Percentiles rank a stretch among this genome's conserved stretches.
Evolutionary conservation across 2,797 vertebrate species (phyloP).

Genomic region (Poeciliopsis gracilis): DNA sequence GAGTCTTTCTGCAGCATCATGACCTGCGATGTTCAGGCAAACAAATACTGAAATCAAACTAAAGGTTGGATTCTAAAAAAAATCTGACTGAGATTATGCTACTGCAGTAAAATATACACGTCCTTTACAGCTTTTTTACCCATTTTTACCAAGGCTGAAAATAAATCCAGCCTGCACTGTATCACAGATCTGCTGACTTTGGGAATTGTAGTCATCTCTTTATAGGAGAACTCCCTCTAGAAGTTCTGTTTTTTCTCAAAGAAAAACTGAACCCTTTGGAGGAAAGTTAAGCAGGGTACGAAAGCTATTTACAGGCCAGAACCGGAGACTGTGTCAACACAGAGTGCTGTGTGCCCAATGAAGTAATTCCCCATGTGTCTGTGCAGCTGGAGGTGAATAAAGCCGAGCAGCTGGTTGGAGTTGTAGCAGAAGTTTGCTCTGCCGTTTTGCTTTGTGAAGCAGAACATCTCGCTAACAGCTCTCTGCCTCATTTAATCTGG

Average conservation of each 20-base stretch:
- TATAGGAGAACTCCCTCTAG: slow-evolving; percentile 7
- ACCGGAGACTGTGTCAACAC: slow-evolving; percentile 60
- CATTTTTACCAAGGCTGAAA: not conserved
- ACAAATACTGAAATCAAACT: not conserved
- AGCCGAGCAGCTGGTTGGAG: slow-evolving; percentile 67
- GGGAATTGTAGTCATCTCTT: slow-evolving; percentile 16
- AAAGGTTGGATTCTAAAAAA: not conserved
- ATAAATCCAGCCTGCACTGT: not conserved
- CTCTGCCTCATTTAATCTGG: slow-evolving; percentile 54
- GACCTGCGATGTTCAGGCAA: not conserved
- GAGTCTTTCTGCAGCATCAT: not conserved
- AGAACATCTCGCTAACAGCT: slow-evolving; percentile 29
- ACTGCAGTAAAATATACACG: not conserved
- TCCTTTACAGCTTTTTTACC: not conserved
- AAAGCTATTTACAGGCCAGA: slow-evolving; percentile 51
- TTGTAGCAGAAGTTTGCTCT: slow-evolving; percentile 56
- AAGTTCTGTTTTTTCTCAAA: slow-evolving; percentile 28
- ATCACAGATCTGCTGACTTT: slow-evolving; percentile 20
- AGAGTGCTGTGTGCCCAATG: slow-evolving; percentile 43
- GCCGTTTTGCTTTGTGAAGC: slow-evolving; percentile 58
- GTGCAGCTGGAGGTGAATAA: slow-evolving; percentile 48
- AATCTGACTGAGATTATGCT: not conserved
- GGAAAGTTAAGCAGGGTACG: slow-evolving; percentile 33
- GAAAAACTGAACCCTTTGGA: slow-evolving; percentile 26
- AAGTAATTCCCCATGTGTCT: slow-evolving; percentile 64